Base-by-base conservation (phyloP, 2,888 invertebrate species). In the Onchidella celtica region DNA sequence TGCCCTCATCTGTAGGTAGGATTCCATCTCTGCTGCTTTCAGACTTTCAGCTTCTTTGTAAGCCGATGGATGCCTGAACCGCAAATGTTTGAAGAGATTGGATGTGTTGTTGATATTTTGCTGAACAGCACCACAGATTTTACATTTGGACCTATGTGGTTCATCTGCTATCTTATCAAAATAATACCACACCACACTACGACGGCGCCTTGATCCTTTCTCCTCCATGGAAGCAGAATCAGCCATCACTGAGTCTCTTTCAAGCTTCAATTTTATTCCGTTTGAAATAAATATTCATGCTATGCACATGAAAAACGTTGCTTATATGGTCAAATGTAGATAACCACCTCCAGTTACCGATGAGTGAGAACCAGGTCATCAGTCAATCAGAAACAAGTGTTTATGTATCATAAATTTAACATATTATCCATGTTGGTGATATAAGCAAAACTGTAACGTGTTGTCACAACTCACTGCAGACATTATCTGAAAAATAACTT, bases 161-260 rank as follows among this genome's bases (percentile, higher is more conserved):
- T 81, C 81, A 57, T 78, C 38, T 3, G 47, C 17, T 11, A 81
- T 38, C 29, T 81, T 81, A 32, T 81, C 81, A 75, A 81, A 81
- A n/a, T 81, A 81, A 27, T 81, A 81, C 81, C 81, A 81, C 57
- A 81, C 75, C 17, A 81, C 81, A 68, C 80, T 80, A 0, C 80
- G 74, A 2, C 75, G 81, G 1, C 75, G 59, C 61, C 47, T 74
- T 3, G 75, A 75, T 14, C 75, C 69, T 38, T 61, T 79, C 6
- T 57, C 29, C 69, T 38, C 24, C 6, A 47, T 27, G 69, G 38
- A 36, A 32, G 59, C 59, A 55, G n/a, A n/a, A n/a, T 73, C 73
- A 1, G 73, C 29, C 73, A 73, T 73, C 34, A 59, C 24, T 47
- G 59, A 17, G n/a, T n/a, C n/a, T n/a, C n/a, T n/a, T n/a, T n/a